Percentiles rank a stretch among this genome's conserved stretches.
phyloP scores from a whole-genome alignment of 2,113 vertebrate species.

The Hypanus sabinus region DNA sequence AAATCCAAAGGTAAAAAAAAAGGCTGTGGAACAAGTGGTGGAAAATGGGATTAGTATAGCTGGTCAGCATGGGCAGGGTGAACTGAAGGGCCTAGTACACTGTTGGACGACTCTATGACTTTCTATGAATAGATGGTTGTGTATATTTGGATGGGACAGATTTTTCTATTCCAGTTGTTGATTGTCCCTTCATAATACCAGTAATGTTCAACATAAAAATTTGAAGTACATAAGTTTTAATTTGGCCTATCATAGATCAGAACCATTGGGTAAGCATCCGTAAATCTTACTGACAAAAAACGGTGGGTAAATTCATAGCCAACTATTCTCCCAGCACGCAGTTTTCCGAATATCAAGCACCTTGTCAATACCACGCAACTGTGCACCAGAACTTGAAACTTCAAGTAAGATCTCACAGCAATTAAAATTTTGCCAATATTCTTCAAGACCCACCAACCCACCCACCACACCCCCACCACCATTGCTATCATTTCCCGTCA shows the following conservation, averaged over 20 bases:
- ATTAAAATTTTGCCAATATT: not conserved
- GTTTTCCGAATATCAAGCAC: not conserved
- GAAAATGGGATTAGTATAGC: too few relatives aligned
- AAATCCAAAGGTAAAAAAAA: too few relatives aligned
- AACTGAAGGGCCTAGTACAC: too few relatives aligned
- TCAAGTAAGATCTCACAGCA: not conserved
- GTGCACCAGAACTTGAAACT: not conserved
- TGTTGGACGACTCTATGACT: too few relatives aligned
- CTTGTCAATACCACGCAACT: not conserved
- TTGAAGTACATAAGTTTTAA: not conserved
- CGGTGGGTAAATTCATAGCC: not conserved
- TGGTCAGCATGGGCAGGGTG: too few relatives aligned
- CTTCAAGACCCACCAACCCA: too few relatives aligned
- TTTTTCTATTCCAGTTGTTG: not conserved
- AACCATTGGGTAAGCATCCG: not conserved
- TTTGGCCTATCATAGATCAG: not conserved
- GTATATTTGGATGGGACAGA: not conserved
- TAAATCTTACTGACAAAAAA: not conserved
- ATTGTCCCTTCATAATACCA: not conserved
- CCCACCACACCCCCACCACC: too few relatives aligned
- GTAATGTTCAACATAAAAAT: not conserved
- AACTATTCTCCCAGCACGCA: not conserved
- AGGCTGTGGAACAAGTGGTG: too few relatives aligned
- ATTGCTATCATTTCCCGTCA: too few relatives aligned
- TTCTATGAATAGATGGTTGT: not conserved